Conservation (phyloP, 2,888 invertebrate species). For the Holacanthella duospinosa region DNA sequence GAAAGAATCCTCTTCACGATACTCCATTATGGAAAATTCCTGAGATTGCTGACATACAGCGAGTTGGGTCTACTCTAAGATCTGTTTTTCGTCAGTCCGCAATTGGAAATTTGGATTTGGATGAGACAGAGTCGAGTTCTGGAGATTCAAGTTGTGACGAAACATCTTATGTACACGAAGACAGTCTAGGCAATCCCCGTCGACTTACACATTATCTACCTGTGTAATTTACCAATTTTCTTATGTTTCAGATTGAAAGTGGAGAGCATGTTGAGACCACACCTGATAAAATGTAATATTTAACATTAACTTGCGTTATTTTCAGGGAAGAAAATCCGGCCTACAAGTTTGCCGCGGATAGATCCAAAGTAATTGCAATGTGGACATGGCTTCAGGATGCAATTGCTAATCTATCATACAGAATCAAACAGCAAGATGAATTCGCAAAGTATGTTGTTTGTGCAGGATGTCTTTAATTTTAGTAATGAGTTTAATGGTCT, state of each 20-base stretch:
- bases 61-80: not conserved
- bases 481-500: no score
- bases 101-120: slow-evolving; percentile 9
- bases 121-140: slow-evolving; percentile 19
- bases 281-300: no score
- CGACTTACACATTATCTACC: not conserved
- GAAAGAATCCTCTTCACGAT: not conserved
- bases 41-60: not conserved
- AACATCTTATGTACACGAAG: not conserved
- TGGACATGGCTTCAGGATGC: slow-evolving; percentile 20
- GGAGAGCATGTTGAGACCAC: no score
- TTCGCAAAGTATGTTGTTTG: slow-evolving; percentile 2
- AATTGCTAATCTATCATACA: slow-evolving; percentile 17
- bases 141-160: slow-evolving; percentile 19
- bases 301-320: no score
- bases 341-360: not conserved
- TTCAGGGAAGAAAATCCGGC: not conserved
- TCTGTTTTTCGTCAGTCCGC: not conserved
- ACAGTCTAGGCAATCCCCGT: not conserved
- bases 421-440: slow-evolving; percentile 17
- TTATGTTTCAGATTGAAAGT: no score
- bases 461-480: no score
- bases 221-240: not conserved
- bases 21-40: not conserved
- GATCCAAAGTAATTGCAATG: slow-evolving; percentile 1